Conservation (phyloP, 2,113 vertebrate species). For the Misgurnus mizolepis region DNA sequence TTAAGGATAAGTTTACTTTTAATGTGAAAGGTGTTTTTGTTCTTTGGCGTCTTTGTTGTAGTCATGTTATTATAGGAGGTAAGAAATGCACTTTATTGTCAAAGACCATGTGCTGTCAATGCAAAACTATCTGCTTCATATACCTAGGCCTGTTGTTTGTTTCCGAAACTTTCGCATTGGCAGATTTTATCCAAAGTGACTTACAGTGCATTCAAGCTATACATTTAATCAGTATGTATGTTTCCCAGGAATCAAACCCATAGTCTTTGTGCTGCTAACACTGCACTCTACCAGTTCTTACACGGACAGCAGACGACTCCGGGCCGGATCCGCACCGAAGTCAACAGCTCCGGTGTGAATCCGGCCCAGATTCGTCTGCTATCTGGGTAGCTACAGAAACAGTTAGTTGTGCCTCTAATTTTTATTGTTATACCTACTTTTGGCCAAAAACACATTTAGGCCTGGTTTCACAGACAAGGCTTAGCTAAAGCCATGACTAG, state of each 20-base stretch:
- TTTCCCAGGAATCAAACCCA: no score
- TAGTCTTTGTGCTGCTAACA: no score
- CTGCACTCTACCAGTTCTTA: no score
- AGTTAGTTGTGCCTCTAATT: background rate
- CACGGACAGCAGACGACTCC: no score
- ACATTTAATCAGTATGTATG: no score
- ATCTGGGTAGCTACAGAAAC: no score
- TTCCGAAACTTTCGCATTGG: slow-evolving; percentile 48
- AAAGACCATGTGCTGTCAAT: slow-evolving; percentile 41
- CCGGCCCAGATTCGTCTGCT: no score
- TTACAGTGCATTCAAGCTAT: no score
- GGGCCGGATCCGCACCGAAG: no score
- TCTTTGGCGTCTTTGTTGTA: background rate
- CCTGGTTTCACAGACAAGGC: no score
- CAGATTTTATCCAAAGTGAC: slow-evolving; percentile 28
- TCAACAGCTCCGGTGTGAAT: no score
- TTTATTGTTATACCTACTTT: background rate
- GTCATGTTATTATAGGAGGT: slow-evolving; percentile 33
- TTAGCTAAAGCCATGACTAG: no score
- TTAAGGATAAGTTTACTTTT: slow-evolving; percentile 5
- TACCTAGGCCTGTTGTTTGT: slow-evolving; percentile 49
- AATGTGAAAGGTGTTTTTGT: background rate
- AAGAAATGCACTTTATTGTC: slow-evolving; percentile 70
- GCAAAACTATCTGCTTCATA: slow-evolving; percentile 58
- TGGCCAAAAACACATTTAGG: background rate